A percentile compares a stretch with the other conserved stretches of the same genome.
Evolutionary conservation across 2,113 vertebrate genomes (phyloP).

Genomic region (Alligator mississippiensis): DNA sequence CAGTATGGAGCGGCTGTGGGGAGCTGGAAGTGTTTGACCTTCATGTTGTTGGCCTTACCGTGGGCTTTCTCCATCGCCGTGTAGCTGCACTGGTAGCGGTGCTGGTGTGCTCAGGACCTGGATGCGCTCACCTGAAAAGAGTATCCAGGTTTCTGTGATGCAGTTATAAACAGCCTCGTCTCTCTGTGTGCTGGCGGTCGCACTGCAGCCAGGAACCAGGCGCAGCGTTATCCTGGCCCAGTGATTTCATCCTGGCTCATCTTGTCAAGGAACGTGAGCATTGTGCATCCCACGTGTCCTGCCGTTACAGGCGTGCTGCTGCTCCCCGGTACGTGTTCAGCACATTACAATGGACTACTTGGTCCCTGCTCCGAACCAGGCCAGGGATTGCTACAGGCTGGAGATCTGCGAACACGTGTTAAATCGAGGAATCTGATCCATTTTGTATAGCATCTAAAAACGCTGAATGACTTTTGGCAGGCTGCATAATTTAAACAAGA

Average conservation of each 20-base stretch:
- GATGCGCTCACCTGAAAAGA: background rate
- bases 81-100: background rate
- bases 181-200: background rate
- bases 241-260: background rate
- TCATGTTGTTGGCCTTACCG: too few relatives aligned
- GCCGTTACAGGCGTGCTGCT: background rate
- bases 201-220: background rate
- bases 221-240: background rate
- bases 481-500: constrained; percentile 28
- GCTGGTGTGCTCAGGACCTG: background rate
- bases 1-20: too few relatives aligned
- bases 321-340: background rate
- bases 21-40: too few relatives aligned
- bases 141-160: background rate
- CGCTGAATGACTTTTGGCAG: background rate
- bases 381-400: background rate
- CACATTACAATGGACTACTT: background rate
- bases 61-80: background rate
- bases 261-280: background rate
- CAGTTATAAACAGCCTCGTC: background rate
- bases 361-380: background rate
- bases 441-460: background rate
- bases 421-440: background rate
- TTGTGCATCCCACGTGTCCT: background rate
- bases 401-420: background rate